phyloP scores from a whole-genome alignment of 2,797 vertebrate genomes.

The Gadopsis bispinosus region DNA sequence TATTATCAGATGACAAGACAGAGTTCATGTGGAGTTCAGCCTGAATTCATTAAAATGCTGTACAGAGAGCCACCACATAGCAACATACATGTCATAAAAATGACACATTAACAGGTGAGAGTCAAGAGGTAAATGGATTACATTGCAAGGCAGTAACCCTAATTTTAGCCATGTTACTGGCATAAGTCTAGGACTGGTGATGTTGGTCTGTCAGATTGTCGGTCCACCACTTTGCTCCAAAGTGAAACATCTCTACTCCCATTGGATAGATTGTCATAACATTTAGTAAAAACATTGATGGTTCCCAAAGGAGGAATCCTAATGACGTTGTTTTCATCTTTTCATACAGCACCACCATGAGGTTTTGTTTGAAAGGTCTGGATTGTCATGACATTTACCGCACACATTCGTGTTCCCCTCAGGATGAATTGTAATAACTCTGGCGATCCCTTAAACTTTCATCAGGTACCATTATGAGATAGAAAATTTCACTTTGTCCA shows the following conservation, averaged over 20 bases:
- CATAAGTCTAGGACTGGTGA: not conserved
- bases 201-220: not conserved
- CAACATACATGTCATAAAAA: slow-evolving; percentile 12
- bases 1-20: slow-evolving; percentile 59
- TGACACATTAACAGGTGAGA: slow-evolving; percentile 13
- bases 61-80: not conserved
- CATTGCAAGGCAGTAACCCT: not conserved
- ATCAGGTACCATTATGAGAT: no score
- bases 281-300: not conserved
- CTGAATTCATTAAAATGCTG: slow-evolving; percentile 32
- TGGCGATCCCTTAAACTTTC: no score
- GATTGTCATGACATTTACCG: not conserved
- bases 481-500: no score
- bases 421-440: no score
- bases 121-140: slow-evolving; percentile 4
- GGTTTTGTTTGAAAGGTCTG: not conserved
- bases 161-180: not conserved
- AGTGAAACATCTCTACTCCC: not conserved
- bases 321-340: not conserved
- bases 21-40: slow-evolving; percentile 61
- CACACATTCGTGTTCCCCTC: not conserved
- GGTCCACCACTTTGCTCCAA: no score
- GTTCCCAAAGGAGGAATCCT: not conserved
- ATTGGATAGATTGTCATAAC: not conserved
- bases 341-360: not conserved